These are phyloP conservation scores for Drosophila mimetica DNA, from an alignment of 2,888 invertebrate species.

Conservation along the genomic window DNA sequence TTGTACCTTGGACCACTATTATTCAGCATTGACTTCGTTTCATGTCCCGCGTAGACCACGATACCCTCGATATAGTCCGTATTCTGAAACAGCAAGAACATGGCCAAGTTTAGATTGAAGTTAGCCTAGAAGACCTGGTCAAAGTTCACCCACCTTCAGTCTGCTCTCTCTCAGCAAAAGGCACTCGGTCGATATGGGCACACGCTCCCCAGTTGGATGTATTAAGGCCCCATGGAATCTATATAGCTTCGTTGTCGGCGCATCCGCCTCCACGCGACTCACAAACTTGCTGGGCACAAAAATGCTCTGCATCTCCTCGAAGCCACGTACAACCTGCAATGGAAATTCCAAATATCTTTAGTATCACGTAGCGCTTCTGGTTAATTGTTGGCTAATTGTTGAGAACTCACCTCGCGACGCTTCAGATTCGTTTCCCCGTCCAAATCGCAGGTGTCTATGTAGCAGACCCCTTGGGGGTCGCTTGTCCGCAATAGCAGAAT, in stretches of 20 bases:
- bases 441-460: conserved; percentile 97
- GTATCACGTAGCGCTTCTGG: conserved; percentile 38
- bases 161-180: conserved; percentile 96
- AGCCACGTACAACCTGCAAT: conserved; percentile 84
- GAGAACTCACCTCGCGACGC: conserved; percentile 89
- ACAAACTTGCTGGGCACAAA: conserved; percentile 93
- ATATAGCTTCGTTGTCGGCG: conserved; percentile 97
- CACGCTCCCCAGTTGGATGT: conserved; percentile 90
- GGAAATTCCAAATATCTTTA: conserved; percentile 6
- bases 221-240: conserved; percentile 95
- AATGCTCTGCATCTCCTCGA: conserved; percentile 87
- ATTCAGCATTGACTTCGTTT: conserved; percentile 99
- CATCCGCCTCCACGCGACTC: conserved; percentile 95
- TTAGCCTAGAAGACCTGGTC: not conserved
- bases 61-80: conserved; percentile 98
- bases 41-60: conserved; percentile 98
- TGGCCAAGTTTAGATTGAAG: not conserved
- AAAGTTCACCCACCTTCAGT: conserved; percentile 86
- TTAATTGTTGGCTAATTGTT: conserved; percentile 8
- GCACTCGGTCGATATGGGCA: conserved; percentile 95
- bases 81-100: conserved; percentile 86
- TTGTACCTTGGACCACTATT: conserved; percentile 98
- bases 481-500: conserved; percentile 94
- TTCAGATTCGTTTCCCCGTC: conserved; percentile 98
- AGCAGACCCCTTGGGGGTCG: conserved; percentile 94